These are phyloP conservation scores for Hydroisotoma schaefferi DNA, from an alignment of 2,888 invertebrate species.

Conservation along the genomic window DNA sequence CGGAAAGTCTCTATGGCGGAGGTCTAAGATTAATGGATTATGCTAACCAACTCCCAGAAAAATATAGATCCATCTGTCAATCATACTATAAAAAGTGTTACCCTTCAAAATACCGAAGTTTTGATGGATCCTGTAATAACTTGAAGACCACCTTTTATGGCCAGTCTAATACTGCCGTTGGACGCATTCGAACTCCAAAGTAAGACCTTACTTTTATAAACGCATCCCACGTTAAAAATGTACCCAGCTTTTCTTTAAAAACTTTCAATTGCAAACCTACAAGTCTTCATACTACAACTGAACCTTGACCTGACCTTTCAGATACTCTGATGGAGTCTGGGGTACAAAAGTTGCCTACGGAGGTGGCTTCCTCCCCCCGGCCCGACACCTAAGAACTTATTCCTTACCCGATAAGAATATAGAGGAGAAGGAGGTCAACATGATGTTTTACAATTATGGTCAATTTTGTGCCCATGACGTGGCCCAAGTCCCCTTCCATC, in stretches of 20 bases:
- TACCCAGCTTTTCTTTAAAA: neutral
- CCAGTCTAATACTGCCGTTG: constrained; percentile 28
- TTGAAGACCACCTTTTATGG: constrained; percentile 40
- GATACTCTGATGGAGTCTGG: constrained; percentile 35
- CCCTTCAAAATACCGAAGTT: constrained; percentile 41
- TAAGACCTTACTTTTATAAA: constrained; percentile 24
- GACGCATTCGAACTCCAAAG: constrained; percentile 40
- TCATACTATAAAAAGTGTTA: constrained; percentile 38
- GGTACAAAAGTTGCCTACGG: constrained; percentile 21
- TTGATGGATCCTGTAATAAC: constrained; percentile 47
- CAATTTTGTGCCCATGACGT: constrained; percentile 44
- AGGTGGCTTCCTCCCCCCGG: constrained; percentile 32
- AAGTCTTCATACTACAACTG: neutral
- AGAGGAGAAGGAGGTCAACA: constrained; percentile 35
- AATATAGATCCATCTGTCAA: constrained; percentile 35
- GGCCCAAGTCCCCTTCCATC: constrained; percentile 43
- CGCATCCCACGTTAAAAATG: neutral
- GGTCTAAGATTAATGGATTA: constrained; percentile 34
- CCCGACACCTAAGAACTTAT: constrained; percentile 32
- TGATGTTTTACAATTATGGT: constrained; percentile 35
- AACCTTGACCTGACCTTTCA: constrained; percentile 9
- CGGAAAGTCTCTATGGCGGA: constrained; percentile 37
- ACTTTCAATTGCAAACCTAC: neutral
- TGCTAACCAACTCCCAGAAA: constrained; percentile 33
- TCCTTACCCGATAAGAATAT: constrained; percentile 44